phyloP scores from a whole-genome alignment of 2,888 invertebrate species.

The Spialia ferax region DNA sequence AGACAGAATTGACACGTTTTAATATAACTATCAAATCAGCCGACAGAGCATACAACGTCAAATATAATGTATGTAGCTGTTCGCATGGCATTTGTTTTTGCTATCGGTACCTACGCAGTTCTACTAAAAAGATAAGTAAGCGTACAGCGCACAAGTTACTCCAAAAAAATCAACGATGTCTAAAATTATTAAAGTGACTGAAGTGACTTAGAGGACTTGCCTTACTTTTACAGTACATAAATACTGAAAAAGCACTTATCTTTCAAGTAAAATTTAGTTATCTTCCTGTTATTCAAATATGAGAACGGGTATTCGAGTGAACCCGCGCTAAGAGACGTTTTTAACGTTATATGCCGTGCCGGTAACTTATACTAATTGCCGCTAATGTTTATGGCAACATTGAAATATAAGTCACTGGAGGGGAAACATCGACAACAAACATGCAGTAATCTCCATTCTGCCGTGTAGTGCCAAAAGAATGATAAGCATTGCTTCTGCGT shows the following conservation, averaged over 20 bases:
- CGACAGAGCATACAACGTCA: conserved; percentile 36
- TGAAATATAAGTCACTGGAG: conserved; percentile 17
- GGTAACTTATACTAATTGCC: conserved; percentile 25
- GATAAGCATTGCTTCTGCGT: conserved; percentile 33
- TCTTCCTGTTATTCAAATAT: background rate
- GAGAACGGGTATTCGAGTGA: background rate
- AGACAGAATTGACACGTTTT: conserved; percentile 31
- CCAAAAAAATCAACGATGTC: too few relatives aligned
- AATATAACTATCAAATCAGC: conserved; percentile 7
- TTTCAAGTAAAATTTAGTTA: background rate
- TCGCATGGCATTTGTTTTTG: background rate
- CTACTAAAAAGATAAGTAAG: too few relatives aligned
- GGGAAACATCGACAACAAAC: conserved; percentile 29
- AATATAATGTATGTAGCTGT: background rate
- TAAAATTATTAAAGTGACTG: too few relatives aligned
- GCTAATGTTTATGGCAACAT: conserved; percentile 14
- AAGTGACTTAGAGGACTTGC: too few relatives aligned
- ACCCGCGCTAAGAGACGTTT: background rate
- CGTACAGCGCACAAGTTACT: too few relatives aligned
- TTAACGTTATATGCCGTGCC: conserved; percentile 34
- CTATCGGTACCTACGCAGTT: too few relatives aligned
- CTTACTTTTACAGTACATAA: too few relatives aligned
- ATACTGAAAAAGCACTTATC: background rate
- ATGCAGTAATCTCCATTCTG: conserved; percentile 29
- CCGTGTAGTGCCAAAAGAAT: conserved; percentile 33